Evolutionary conservation across 2,888 invertebrate species (phyloP), one percentile per base, ranked within the genome.

Genomic region (Rhodophaea formosa): DNA sequence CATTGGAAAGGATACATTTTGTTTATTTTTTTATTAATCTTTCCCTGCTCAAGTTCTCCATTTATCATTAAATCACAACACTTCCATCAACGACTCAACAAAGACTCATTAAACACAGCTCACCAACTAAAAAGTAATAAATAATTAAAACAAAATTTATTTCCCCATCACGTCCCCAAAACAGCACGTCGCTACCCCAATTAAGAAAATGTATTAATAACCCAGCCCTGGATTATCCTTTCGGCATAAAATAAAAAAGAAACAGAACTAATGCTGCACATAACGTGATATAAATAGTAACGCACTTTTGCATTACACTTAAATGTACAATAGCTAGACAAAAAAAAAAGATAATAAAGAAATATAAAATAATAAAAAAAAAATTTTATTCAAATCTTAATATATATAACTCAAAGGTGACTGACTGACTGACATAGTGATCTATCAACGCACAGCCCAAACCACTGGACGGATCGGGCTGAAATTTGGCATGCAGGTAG

Each of bases 201-300:
- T 56, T 49, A 56, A 42, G 56, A 47, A 46, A 56, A 56, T 49
- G 56, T 49, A 56, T 56, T 56, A 49, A 56, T 56, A 56, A 56
- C 47, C 32, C 30, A 42, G 53, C 42, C 53, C 10, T 17, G 49
- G 49, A 39, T 47, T 47, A 47, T 47, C 23, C 49, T 29, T 39
- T 47, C 10, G 12, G 10, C 12, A 17, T 10, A 17, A 51, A 35
- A 51, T 51, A 46, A n/a, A 29, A 23, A 29, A n/a, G 7, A n/a
- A 0, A 45, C 8, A 46, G 17, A 29, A 2, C 3, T 23, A 12
- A 10, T 0, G 2, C 12, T 1, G 10, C 35, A 35, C 10, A 35
- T 7, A 0, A 1, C 10, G 12, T 12, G 10, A 3, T 8, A 3
- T 35, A 12, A n/a, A n/a, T 10, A 3, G 8, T 35, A 35, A 0